Percentiles rank a stretch among this genome's conserved stretches.
Evolutionary conservation across 2,888 invertebrate species (phyloP).

Genomic region (Hyles lineata): DNA sequence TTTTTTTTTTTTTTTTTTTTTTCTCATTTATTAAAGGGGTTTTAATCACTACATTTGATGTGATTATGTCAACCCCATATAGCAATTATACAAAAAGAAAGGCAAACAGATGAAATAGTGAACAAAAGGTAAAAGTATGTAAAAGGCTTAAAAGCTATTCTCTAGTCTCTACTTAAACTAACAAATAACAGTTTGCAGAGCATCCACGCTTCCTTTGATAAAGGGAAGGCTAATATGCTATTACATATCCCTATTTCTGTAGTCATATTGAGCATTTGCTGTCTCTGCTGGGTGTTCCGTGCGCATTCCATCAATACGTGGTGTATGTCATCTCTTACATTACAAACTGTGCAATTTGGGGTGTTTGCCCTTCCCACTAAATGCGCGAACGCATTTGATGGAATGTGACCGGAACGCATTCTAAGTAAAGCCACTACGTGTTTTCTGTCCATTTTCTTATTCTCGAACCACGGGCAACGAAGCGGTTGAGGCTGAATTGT

Average conservation of each 20-base stretch:
- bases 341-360: neutral
- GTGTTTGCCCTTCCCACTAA: neutral
- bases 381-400: slow-evolving; percentile 11
- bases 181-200: too few species aligned
- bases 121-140: neutral
- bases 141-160: too few species aligned
- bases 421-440: slow-evolving; percentile 17
- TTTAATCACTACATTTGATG: neutral
- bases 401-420: slow-evolving; percentile 19
- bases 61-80: slow-evolving; percentile 9
- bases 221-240: slow-evolving; percentile 2
- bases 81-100: neutral
- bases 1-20: neutral
- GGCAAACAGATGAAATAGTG: neutral
- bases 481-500: slow-evolving; percentile 26
- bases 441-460: neutral
- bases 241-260: neutral
- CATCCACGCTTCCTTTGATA: neutral
- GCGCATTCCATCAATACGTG: slow-evolving; percentile 3
- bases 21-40: neutral
- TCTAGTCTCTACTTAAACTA: too few species aligned
- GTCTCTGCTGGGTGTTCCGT: neutral
- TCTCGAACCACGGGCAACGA: slow-evolving; percentile 28
- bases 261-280: neutral
- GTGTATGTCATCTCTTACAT: neutral